These are phyloP conservation scores for Pterois miles DNA, from an alignment of 2,797 vertebrate genomes.

Conservation along the genomic window DNA sequence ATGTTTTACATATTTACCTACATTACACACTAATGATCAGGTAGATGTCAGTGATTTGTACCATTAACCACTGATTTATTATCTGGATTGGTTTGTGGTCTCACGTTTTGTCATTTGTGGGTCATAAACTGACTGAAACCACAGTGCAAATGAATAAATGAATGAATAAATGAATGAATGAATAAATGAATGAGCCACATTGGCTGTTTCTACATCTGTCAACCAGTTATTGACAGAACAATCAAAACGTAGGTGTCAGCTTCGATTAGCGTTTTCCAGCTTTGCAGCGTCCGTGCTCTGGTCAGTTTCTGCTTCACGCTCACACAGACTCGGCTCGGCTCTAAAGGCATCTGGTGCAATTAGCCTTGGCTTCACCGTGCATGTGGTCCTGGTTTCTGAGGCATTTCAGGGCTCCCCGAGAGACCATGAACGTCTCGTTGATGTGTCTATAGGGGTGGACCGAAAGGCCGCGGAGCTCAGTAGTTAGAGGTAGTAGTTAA, in stretches of 20 bases:
- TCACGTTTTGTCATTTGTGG: not conserved
- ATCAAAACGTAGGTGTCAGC: not conserved
- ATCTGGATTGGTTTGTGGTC: too few species aligned
- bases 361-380: conserved; percentile 20
- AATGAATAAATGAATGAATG: too few species aligned
- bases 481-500: conserved; percentile 21
- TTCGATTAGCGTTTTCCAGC: not conserved
- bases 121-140: conserved; percentile 6
- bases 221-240: conserved; percentile 14
- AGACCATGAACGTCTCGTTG: conserved; percentile 6
- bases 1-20: not conserved
- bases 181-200: not conserved
- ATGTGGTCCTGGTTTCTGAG: conserved; percentile 48
- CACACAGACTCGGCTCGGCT: not conserved
- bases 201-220: conserved; percentile 6
- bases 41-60: too few species aligned
- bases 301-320: not conserved
- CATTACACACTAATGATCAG: too few species aligned
- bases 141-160: too few species aligned
- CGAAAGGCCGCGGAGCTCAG: not conserved
- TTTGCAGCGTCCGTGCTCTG: conserved; percentile 8
- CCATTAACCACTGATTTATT: not conserved
- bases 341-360: conserved; percentile 34
- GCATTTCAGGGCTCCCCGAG: conserved; percentile 31
- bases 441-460: not conserved